Percentiles rank a stretch among this genome's conserved stretches.
Conservation (phyloP, 2,888 invertebrate species). For the Hydrotaea diabolus region DNA sequence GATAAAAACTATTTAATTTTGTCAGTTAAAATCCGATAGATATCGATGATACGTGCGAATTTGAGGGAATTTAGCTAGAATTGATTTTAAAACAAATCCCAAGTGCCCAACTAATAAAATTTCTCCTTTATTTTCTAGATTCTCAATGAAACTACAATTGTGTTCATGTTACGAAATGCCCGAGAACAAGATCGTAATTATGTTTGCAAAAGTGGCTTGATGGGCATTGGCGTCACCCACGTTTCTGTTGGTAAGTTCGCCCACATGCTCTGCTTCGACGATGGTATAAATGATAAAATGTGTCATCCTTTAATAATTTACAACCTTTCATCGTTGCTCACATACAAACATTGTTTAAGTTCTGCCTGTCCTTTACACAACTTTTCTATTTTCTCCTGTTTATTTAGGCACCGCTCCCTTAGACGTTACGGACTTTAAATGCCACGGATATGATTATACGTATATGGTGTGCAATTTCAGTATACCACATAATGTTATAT, state of each 20-base stretch:
- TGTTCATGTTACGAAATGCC: constrained; percentile 72
- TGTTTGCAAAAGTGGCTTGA: constrained; percentile 74
- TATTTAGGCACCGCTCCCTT: constrained; percentile 83
- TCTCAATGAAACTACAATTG: constrained; percentile 74
- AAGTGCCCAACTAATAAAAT: not conserved
- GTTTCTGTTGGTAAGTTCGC: constrained; percentile 72
- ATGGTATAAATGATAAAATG: constrained; percentile 33
- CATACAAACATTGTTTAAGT: not conserved
- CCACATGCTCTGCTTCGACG: not conserved
- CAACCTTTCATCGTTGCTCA: constrained; percentile 37
- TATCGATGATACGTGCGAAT: no score
- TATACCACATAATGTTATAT: constrained; percentile 83
- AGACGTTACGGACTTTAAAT: constrained; percentile 86
- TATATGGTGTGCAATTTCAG: constrained; percentile 89
- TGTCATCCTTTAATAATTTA: constrained; percentile 41
- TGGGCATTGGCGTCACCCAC: constrained; percentile 72
- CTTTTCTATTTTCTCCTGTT: not conserved
- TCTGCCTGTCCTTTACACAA: not conserved
- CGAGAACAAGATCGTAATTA: constrained; percentile 70
- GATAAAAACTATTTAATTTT: no score
- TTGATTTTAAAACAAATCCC: no score
- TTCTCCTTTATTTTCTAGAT: constrained; percentile 52
- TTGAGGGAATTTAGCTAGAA: no score
- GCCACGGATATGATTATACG: constrained; percentile 87
- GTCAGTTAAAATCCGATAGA: no score